Base-by-base conservation (phyloP, 2,888 invertebrate species). In the Sesamia inferens region DNA sequence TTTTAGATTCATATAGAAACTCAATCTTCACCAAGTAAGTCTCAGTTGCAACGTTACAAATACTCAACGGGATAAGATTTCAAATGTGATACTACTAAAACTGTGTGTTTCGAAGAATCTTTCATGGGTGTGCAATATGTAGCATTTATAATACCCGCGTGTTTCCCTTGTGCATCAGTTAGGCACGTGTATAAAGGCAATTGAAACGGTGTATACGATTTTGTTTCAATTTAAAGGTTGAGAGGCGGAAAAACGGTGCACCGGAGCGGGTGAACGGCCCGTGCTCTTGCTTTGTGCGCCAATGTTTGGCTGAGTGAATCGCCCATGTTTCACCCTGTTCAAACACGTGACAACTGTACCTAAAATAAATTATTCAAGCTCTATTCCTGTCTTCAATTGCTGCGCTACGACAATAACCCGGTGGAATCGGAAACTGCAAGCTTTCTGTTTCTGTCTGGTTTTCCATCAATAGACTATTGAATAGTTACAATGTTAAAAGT, bases 141-240 rank as follows among this genome's bases (percentile, higher is more conserved):
- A 77, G 14, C 62, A 59, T 78, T 77, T 76, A 76, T 82, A 68
- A 76, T 74, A 68, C 39, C 62, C 48, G 51, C 62, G n/a, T 72
- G 47, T 57, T 78, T 76, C 55, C 22, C 68, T 69, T 68, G 71
- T 69, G 72, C 65, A 74, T 78, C 68, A 73, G 74, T 76, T 78
- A 78, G 74, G 63, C 71, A 67, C 71, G 58, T 68, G 71, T 63
- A 78, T 83, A 88, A 86, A 86, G 82, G 85, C 88, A 90, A 89
- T 89, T 90, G 88, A 85, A 85, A 83, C 81, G 85, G 84, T 86
- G 88, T 89, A 87, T 91, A 88, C 89, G 89, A 92, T 93, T 93
- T 94, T 92, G 92, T 94, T 94, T 93, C 92, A 92, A 92, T 94
- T 93, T 90, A 93, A 94, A 93, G 91, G 91, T 92, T 91, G 92